Conservation (phyloP, 2,797 vertebrate species). For the Sylvilagus floridanus region DNA sequence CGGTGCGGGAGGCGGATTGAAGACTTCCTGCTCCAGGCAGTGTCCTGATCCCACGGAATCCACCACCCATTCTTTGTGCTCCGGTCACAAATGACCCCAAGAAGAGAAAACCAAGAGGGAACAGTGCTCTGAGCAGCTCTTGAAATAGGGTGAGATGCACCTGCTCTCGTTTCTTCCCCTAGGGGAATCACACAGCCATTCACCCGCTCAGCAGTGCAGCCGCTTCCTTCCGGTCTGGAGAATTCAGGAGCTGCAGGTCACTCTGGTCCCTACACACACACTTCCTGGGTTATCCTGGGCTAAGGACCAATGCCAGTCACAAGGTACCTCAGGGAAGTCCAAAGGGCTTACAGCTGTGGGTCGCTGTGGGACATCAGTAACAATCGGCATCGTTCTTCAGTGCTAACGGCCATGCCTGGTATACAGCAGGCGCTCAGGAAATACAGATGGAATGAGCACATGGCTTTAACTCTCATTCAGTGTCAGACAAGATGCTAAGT, state of each 20-base stretch:
- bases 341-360: not conserved
- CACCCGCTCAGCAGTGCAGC: not conserved
- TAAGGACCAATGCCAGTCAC: not conserved
- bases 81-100: not conserved
- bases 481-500: not conserved
- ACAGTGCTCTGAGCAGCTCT: not conserved
- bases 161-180: not conserved
- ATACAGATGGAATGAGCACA: not conserved
- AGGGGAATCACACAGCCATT: fast-evolving
- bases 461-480: not conserved
- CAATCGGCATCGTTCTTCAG: too few relatives aligned
- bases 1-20: too few relatives aligned
- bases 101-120: not conserved
- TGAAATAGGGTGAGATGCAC: not conserved
- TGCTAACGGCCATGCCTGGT: not conserved
- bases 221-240: not conserved
- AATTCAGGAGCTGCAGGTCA: not conserved
- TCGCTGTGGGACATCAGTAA: not conserved
- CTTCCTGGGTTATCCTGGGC: fast-evolving
- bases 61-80: not conserved
- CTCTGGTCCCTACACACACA: not conserved
- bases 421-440: not conserved
- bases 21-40: fast-evolving
- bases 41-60: not conserved
- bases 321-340: not conserved